These are phyloP conservation scores for Amphiura filiformis DNA, from an alignment of 35 echinoderm and acorn worm genomes.

Conservation along the genomic window DNA sequence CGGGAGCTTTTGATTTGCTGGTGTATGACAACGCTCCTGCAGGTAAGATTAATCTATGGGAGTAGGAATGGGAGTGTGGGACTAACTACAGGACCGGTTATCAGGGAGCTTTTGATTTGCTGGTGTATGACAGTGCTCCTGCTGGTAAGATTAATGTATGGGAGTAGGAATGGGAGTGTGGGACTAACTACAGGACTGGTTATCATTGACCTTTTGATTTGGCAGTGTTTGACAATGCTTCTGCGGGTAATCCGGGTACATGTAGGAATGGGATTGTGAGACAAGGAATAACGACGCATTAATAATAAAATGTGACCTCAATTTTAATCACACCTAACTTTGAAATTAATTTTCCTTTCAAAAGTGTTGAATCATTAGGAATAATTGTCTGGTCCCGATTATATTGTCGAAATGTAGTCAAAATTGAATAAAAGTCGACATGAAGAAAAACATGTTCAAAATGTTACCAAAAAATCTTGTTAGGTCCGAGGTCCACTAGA, in stretches of 20 bases:
- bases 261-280: conserved; percentile 91
- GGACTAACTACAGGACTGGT: conserved; percentile 87
- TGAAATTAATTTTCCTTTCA: too few relatives aligned
- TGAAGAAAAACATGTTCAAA: too few relatives aligned
- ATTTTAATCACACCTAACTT: too few relatives aligned
- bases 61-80: conserved; percentile 93
- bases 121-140: conserved; percentile 89
- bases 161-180: conserved; percentile 94
- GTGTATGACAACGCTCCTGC: conserved; percentile 92
- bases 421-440: too few relatives aligned
- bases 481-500: too few relatives aligned
- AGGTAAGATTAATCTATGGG: conserved; percentile 66
- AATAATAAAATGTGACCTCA: too few relatives aligned
- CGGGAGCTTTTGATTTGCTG: conserved; percentile 66
- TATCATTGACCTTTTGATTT: conserved; percentile 86
- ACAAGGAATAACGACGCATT: too few relatives aligned
- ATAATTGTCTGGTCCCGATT: too few relatives aligned
- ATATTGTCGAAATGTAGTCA: too few relatives aligned
- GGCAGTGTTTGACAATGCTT: conserved; percentile 86
- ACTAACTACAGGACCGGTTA: conserved; percentile 93
- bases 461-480: too few relatives aligned
- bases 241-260: conserved; percentile 63
- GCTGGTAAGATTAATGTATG: conserved; percentile 69
- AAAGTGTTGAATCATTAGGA: too few relatives aligned
- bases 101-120: conserved; percentile 74